These are phyloP conservation scores for Bilobella aurantiaca DNA, from an alignment of 1,140 invertebrate species.

Conservation along the genomic window DNA sequence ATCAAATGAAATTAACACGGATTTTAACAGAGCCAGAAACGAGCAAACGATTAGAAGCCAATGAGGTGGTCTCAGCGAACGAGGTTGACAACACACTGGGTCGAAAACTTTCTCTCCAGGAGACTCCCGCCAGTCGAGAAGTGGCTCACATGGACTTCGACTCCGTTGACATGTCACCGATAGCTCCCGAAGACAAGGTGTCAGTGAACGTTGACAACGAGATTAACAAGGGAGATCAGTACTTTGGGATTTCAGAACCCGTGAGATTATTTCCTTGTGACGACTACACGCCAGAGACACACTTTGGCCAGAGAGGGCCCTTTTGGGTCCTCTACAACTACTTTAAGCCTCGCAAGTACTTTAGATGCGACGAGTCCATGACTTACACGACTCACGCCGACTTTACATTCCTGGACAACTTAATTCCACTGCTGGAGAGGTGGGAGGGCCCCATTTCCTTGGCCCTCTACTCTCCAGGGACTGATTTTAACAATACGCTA, in stretches of 20 bases:
- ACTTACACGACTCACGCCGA: conserved; percentile 88
- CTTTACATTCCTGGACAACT: conserved; percentile 80
- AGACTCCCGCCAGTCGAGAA: background rate
- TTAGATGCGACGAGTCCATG: conserved; percentile 65
- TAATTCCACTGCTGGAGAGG: conserved; percentile 63
- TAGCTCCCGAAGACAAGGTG: background rate
- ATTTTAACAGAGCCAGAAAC: background rate
- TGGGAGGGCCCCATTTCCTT: conserved; percentile 62
- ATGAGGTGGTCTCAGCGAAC: background rate
- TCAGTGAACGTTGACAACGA: background rate
- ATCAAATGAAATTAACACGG: too few species aligned
- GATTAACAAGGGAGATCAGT: background rate
- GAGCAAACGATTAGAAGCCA: background rate
- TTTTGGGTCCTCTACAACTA: conserved; percentile 87
- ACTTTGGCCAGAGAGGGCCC: conserved; percentile 59
- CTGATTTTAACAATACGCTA: conserved; percentile 53
- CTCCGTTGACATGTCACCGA: background rate
- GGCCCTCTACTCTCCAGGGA: conserved; percentile 63
- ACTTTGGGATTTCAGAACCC: background rate
- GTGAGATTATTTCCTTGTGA: conserved; percentile 32
- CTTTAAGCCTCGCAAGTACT: conserved; percentile 45
- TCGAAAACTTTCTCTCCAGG: background rate
- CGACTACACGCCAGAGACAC: conserved; percentile 24
- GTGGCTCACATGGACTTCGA: background rate
- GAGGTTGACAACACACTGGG: background rate